Evolutionary conservation across 2,888 invertebrate genomes (phyloP).

Genomic region (Eupithecia centaureata): DNA sequence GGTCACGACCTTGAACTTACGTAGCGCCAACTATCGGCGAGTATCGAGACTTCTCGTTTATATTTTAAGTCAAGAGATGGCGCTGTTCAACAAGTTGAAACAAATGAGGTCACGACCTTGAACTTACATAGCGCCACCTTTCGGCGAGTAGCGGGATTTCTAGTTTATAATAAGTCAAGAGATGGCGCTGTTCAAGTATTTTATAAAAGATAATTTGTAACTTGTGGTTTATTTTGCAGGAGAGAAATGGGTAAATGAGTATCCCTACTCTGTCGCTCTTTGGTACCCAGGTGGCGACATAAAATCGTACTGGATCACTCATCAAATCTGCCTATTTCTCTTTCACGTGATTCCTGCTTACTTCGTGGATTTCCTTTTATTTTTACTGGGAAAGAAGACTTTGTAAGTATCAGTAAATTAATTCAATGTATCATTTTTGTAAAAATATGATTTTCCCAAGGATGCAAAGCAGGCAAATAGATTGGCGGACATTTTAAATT

Average conservation of each 20-base stretch:
- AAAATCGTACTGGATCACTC: slow-evolving; percentile 87
- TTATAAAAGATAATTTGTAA: too few species aligned
- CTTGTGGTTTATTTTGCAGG: slow-evolving; percentile 56
- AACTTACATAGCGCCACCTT: background rate
- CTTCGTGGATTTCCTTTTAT: slow-evolving; percentile 87
- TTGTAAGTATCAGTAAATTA: slow-evolving; percentile 86
- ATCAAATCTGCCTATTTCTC: slow-evolving; percentile 86
- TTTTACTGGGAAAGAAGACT: slow-evolving; percentile 88
- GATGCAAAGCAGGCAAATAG: background rate
- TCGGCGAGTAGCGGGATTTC: background rate
- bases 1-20: background rate
- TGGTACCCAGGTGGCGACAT: slow-evolving; percentile 91
- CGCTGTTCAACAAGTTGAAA: too few species aligned
- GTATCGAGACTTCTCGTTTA: background rate
- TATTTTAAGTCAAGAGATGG: too few species aligned
- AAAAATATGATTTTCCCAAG: too few species aligned
- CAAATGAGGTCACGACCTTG: background rate
- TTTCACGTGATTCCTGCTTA: slow-evolving; percentile 91
- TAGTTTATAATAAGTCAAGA: background rate
- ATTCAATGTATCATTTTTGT: too few species aligned
- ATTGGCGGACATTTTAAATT: background rate
- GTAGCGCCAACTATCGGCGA: slow-evolving; percentile 3
- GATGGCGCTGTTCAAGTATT: background rate
- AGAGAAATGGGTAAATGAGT: slow-evolving; percentile 84
- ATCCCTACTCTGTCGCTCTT: slow-evolving; percentile 89